A percentile compares a stretch with the other conserved stretches of the same genome.
These are phyloP conservation scores for Slavum lentiscoides DNA, from an alignment of 2,888 invertebrate species.

Conservation along the genomic window DNA sequence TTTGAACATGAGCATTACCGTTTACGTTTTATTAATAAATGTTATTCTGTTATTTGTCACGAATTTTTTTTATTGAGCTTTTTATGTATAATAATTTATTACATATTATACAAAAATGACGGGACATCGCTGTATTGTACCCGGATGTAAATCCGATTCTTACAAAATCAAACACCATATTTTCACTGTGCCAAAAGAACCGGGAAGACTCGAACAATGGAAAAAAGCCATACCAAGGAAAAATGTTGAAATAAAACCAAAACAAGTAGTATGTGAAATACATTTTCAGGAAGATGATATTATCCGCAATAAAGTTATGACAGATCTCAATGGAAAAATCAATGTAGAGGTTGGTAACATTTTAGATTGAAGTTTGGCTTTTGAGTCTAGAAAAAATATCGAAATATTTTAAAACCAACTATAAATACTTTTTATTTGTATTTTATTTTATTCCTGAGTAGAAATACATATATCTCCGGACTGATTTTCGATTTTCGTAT, in stretches of 20 bases:
- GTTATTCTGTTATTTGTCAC: too few species aligned
- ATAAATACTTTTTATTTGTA: too few species aligned
- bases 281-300: constrained; percentile 5
- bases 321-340: not conserved
- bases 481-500: too few species aligned
- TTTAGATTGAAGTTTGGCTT: too few species aligned
- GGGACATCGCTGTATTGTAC: too few species aligned
- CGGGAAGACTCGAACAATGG: not conserved
- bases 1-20: not conserved
- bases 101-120: too few species aligned
- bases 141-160: not conserved
- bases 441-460: too few species aligned
- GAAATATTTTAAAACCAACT: too few species aligned
- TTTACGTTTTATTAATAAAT: too few species aligned
- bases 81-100: too few species aligned
- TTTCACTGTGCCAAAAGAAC: constrained; percentile 11
- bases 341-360: not conserved
- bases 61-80: too few species aligned
- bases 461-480: too few species aligned
- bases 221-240: constrained; percentile 3
- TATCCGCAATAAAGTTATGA: not conserved
- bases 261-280: constrained; percentile 1
- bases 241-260: not conserved
- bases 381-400: not conserved
- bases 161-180: not conserved